A percentile compares a stretch with the other conserved stretches of the same genome.
Evolutionary conservation across 2,888 invertebrate species (phyloP).

Genomic region (Subacronicta megacephala): DNA sequence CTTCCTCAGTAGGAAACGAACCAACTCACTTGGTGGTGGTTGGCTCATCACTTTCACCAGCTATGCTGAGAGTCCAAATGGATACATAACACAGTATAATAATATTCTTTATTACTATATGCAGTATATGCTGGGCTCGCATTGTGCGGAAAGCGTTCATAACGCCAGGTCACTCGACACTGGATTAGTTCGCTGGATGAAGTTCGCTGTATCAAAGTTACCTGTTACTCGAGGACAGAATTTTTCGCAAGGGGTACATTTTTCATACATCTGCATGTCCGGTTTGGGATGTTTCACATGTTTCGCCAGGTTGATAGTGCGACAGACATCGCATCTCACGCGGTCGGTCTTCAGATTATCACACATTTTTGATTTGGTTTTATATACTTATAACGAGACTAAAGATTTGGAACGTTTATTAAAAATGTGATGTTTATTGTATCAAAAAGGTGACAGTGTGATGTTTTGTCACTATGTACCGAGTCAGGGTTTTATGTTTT

Average conservation of each 20-base stretch:
- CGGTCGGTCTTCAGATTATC: constrained; percentile 55
- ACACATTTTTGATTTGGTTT: constrained; percentile 66
- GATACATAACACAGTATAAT: too few species aligned
- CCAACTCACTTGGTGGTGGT: too few species aligned
- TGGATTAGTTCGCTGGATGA: too few species aligned
- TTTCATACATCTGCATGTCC: constrained; percentile 82
- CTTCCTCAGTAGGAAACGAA: too few species aligned
- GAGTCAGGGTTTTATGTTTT: constrained; percentile 2
- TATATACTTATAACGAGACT: constrained; percentile 18
- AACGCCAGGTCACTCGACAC: too few species aligned
- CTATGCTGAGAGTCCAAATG: too few species aligned
- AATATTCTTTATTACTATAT: too few species aligned
- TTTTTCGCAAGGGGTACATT: constrained; percentile 71
- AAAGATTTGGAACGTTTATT: constrained; percentile 25
- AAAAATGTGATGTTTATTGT: constrained; percentile 25
- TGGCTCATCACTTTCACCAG: too few species aligned
- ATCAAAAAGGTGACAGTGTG: constrained; percentile 30
- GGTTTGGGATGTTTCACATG: constrained; percentile 73
- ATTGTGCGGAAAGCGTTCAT: too few species aligned
- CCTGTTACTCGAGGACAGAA: constrained; percentile 71
- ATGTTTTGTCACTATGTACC: constrained; percentile 4
- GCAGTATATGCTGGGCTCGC: too few species aligned
- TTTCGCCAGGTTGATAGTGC: constrained; percentile 83
- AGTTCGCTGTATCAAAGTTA: too few species aligned
- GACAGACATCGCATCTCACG: constrained; percentile 77